phyloP scores from a whole-genome alignment of 2,888 invertebrate species.

The Byasa hedistus region DNA sequence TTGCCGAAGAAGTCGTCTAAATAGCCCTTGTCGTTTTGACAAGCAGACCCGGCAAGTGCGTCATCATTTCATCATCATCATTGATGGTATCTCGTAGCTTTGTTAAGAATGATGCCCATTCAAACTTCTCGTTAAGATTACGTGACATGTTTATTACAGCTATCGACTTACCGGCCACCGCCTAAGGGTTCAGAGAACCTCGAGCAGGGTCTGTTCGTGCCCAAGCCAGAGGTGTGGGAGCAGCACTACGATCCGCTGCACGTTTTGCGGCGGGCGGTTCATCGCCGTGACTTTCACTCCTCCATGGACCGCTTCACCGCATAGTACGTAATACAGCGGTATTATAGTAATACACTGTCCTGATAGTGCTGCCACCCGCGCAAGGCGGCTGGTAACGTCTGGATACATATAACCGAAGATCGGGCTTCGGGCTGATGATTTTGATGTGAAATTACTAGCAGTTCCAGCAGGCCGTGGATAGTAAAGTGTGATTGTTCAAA shows the following conservation, averaged over 20 bases:
- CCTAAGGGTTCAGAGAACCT: slow-evolving; percentile 85
- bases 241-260: slow-evolving; percentile 96
- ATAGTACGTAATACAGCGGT: slow-evolving; percentile 81
- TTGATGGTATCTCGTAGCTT: too few relatives aligned
- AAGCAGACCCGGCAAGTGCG: too few relatives aligned
- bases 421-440: too few relatives aligned
- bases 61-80: too few relatives aligned
- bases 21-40: too few relatives aligned
- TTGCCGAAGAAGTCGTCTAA: too few relatives aligned
- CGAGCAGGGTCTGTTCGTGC: slow-evolving; percentile 94
- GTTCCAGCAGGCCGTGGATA: too few relatives aligned
- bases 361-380: too few relatives aligned
- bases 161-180: slow-evolving; percentile 93
- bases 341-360: background rate
- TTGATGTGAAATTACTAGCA: too few relatives aligned
- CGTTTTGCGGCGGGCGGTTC: slow-evolving; percentile 93
- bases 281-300: slow-evolving; percentile 94
- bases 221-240: slow-evolving; percentile 94
- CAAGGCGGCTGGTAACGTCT: too few relatives aligned
- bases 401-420: too few relatives aligned
- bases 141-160: slow-evolving; percentile 56
- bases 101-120: background rate
- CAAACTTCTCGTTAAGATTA: background rate
- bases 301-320: slow-evolving; percentile 96
- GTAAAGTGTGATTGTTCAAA: too few relatives aligned